Base-by-base conservation (phyloP, 1,140 invertebrate genomes). In the Drosophila insularis region DNA sequence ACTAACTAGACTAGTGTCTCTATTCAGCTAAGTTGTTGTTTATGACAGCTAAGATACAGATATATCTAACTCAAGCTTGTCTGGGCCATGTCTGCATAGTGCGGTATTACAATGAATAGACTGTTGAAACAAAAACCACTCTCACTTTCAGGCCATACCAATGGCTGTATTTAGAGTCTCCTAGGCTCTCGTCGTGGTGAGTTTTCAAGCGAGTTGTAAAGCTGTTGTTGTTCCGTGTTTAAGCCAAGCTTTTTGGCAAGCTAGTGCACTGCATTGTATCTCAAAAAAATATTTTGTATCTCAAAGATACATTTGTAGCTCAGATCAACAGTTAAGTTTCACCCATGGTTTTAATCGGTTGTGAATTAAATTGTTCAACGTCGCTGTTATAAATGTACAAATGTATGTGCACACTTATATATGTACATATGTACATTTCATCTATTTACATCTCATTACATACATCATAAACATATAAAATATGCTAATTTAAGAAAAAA, bases 271-370 rank as follows among this genome's bases (percentile, higher is more conserved):
- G 65, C 79, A 73, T 70, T 81, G 64, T 46, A 68, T 37, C 35
- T 37, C 3, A 8, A 37, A 4, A 4, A 37, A 11, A 37, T 27
- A 27, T 27, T 37, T 37, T 37, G 35, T 37, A 37, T 37, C 35
- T 37, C 35, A 37, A 37, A 37, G 35, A 37, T 37, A 37, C 35
- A 37, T 50, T 50, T 21, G 43, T 50, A 50, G 69, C 74, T 72
- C 63, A 75, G 56, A 71, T 81, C 71, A 73, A 68, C 66, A 81
- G 58, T 87, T 63, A 71, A 86, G 84, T 72, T 86, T 87, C 66
- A 68, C 74, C 66, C 59, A 75, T 80, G 66, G 74, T 63, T 69
- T 69, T 68, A 69, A 74, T 72, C 71, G 79, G 68, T 79, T 68
- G 78, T 73, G 68, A 65, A 54, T 68, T 60, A 64, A 70, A 35